phyloP scores from a whole-genome alignment of 2,888 invertebrate species.

The Aphodius granarius region DNA sequence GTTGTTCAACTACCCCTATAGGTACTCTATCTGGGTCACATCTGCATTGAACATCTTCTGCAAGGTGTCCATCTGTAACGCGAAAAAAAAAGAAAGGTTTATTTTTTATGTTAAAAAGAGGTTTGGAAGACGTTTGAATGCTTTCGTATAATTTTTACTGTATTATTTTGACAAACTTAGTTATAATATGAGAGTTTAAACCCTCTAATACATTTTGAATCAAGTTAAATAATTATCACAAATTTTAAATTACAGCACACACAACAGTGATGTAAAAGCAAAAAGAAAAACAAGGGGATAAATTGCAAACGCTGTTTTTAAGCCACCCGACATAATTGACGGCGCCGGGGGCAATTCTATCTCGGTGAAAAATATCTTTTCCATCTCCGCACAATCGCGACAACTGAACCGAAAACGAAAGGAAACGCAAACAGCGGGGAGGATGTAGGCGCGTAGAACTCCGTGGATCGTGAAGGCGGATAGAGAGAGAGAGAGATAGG shows the following conservation, averaged over 20 bases:
- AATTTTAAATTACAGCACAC: too few relatives aligned
- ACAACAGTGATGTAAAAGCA: too few relatives aligned
- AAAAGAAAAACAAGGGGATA: background rate
- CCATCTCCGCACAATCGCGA: background rate
- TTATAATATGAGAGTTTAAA: too few relatives aligned
- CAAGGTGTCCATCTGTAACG: background rate
- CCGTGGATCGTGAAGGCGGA: background rate
- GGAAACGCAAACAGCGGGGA: background rate
- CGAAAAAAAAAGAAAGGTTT: background rate
- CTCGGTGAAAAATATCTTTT: background rate
- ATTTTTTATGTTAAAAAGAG: too few relatives aligned
- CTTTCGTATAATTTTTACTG: too few relatives aligned
- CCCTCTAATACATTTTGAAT: too few relatives aligned
- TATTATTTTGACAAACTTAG: too few relatives aligned
- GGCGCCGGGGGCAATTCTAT: background rate
- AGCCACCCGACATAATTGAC: background rate
- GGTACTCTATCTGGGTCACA: background rate
- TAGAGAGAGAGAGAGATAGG: too few relatives aligned
- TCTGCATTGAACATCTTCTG: background rate
- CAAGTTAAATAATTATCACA: too few relatives aligned
- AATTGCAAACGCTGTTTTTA: background rate
- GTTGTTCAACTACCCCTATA: background rate
- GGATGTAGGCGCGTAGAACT: background rate
- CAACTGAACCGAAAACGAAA: background rate
- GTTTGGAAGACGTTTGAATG: too few relatives aligned